Evolutionary conservation across 1,140 invertebrate genomes (phyloP).

Genomic region (Melitaea cinxia): DNA sequence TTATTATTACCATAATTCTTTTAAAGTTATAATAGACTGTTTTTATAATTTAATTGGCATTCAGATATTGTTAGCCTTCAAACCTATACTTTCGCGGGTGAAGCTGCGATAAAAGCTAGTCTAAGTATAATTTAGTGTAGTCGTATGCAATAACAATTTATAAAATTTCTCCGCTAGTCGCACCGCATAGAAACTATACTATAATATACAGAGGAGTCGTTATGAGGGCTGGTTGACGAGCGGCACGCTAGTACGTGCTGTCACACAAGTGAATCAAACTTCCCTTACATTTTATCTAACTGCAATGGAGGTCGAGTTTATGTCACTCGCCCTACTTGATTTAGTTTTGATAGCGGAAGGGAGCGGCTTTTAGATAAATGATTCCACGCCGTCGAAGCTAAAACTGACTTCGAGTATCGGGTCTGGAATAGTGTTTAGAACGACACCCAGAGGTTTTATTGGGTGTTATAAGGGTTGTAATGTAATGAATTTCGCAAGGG

Average conservation of each 20-base stretch:
- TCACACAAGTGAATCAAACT: slow-evolving; percentile 74
- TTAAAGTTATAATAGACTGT: too few species aligned
- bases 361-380: slow-evolving; percentile 76
- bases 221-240: slow-evolving; percentile 46
- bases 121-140: too few species aligned
- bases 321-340: slow-evolving; percentile 74
- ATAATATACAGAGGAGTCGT: slow-evolving; percentile 56
- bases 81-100: too few species aligned
- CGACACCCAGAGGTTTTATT: slow-evolving; percentile 44
- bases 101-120: too few species aligned
- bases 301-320: slow-evolving; percentile 76
- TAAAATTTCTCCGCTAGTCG: background rate
- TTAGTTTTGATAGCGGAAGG: slow-evolving; percentile 77
- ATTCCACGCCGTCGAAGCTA: slow-evolving; percentile 51
- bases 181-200: background rate
- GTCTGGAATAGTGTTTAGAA: slow-evolving; percentile 68
- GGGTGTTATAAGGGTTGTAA: slow-evolving; percentile 58
- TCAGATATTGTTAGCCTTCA: too few species aligned
- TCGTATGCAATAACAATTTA: too few species aligned
- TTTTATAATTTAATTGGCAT: too few species aligned
- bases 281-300: slow-evolving; percentile 76
- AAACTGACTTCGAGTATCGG: slow-evolving; percentile 53
- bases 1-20: too few species aligned
- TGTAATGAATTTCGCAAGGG: slow-evolving; percentile 61
- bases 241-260: slow-evolving; percentile 45